These are phyloP conservation scores for Lathamus discolor DNA, from an alignment of 2,113 vertebrate species.

Conservation along the genomic window DNA sequence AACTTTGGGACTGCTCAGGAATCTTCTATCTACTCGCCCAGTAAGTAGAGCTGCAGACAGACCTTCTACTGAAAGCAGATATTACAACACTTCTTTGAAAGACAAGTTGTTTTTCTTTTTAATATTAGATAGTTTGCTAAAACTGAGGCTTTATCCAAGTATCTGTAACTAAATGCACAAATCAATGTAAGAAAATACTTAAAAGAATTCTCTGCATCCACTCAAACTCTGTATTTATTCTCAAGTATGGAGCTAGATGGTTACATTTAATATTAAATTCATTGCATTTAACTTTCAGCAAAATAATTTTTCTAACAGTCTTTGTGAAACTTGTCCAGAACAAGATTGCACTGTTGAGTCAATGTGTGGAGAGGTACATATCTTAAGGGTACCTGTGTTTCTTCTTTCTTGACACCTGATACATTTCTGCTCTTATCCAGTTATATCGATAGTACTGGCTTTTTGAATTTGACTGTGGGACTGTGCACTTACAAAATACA, in stretches of 20 bases:
- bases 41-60: constrained; percentile 78
- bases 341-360: neutral
- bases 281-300: neutral
- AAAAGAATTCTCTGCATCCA: neutral
- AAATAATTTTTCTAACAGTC: neutral
- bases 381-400: neutral
- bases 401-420: neutral
- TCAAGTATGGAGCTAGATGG: neutral
- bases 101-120: neutral
- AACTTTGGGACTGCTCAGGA: constrained; percentile 94
- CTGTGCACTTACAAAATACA: neutral
- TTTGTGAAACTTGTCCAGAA: neutral
- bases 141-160: neutral
- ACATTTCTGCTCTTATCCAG: neutral
- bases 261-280: neutral
- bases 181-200: neutral
- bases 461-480: neutral
- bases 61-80: neutral
- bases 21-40: constrained; percentile 93
- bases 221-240: neutral
- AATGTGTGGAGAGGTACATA: neutral
- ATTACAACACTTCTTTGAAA: neutral
- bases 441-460: neutral
- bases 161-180: neutral
- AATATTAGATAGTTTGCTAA: neutral